phyloP scores from a whole-genome alignment of 2,797 vertebrate genomes.

The Catharus ustulatus region DNA sequence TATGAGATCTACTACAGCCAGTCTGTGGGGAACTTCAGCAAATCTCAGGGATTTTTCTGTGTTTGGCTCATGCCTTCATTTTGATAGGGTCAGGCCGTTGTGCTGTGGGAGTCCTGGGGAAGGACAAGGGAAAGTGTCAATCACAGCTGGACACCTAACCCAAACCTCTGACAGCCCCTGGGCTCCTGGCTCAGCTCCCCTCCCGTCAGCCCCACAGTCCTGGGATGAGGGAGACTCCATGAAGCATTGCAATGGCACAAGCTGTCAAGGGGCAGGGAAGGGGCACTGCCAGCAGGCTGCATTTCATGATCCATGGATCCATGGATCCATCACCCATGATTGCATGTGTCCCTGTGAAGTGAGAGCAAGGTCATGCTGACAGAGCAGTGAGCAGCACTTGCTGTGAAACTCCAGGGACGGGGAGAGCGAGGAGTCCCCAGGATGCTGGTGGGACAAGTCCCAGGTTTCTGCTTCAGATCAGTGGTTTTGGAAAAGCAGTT shows the following conservation, averaged over 20 bases:
- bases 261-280: too few relatives aligned
- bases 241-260: background rate
- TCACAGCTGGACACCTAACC: background rate
- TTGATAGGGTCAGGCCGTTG: background rate
- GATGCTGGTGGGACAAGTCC: background rate
- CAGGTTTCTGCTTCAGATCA: background rate
- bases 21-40: background rate
- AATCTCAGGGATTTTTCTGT: background rate
- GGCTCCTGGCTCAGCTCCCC: background rate
- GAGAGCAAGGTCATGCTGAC: background rate
- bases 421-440: accelerated
- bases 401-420: background rate
- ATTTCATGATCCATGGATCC: background rate
- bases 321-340: too few relatives aligned
- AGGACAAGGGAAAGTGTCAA: background rate
- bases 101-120: background rate
- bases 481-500: background rate
- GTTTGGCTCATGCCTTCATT: background rate
- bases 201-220: background rate
- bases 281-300: background rate
- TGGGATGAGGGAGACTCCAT: accelerated
- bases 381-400: background rate
- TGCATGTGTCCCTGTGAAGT: background rate
- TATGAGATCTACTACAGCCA: background rate
- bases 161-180: background rate